A percentile compares a stretch with the other conserved stretches of the same genome.
These are phyloP conservation scores for Platalea minor DNA, from an alignment of 2,797 vertebrate genomes.

Conservation along the genomic window DNA sequence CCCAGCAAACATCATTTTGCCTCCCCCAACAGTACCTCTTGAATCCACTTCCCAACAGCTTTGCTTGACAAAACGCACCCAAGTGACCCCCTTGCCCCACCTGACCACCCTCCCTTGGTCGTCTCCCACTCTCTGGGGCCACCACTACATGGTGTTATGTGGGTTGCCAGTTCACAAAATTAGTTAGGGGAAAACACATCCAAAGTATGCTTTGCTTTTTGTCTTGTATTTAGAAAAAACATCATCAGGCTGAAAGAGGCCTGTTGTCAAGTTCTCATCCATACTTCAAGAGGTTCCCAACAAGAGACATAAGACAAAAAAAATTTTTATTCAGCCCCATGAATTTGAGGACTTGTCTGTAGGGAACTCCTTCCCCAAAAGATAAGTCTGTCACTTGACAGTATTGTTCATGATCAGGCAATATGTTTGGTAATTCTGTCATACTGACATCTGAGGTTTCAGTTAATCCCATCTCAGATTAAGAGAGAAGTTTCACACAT, in stretches of 20 bases:
- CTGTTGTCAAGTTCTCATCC: neutral
- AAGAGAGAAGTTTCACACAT: neutral
- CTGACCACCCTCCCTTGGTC: neutral
- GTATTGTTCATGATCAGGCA: neutral
- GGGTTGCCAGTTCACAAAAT: neutral
- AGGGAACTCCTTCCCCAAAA: too few species aligned
- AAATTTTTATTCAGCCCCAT: neutral
- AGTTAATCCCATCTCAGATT: neutral
- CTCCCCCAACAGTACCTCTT: neutral
- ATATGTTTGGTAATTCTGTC: neutral
- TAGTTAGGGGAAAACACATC: neutral
- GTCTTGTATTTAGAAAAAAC: neutral
- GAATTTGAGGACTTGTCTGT: neutral
- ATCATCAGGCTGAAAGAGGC: neutral
- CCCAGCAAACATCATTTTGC: neutral
- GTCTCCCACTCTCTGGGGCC: neutral
- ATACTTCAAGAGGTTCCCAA: neutral
- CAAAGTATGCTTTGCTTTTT: neutral
- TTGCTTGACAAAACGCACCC: neutral
- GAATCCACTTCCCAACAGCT: neutral
- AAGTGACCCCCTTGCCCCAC: neutral
- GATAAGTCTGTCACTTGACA: neutral
- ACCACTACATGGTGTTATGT: neutral
- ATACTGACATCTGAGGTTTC: neutral
- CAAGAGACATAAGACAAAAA: neutral